Conservation (phyloP, 2,888 invertebrate species). For the Drosophila fulvimacula region DNA sequence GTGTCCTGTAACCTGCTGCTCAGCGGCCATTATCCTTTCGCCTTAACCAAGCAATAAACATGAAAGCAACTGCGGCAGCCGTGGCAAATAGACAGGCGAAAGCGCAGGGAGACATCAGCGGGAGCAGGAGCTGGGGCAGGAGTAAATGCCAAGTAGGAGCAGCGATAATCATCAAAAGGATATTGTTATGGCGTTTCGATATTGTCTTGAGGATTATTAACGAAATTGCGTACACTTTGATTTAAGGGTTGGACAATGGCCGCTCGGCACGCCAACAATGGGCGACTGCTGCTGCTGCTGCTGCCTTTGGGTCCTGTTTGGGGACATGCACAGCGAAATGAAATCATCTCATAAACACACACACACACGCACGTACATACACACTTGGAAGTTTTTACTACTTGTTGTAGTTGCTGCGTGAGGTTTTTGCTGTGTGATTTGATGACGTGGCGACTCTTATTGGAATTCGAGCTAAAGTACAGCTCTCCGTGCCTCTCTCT, state of each 20-base stretch:
- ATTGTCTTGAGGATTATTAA: constrained; percentile 84
- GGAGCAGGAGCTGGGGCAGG: background rate
- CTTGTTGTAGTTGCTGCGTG: constrained; percentile 69
- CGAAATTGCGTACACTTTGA: constrained; percentile 83
- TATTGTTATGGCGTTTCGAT: constrained; percentile 84
- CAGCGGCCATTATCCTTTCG: constrained; percentile 70
- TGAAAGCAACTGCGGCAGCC: constrained; percentile 77
- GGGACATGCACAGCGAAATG: constrained; percentile 62
- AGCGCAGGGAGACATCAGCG: constrained; percentile 13
- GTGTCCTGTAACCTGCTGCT: constrained; percentile 50
- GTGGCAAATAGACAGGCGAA: constrained; percentile 58
- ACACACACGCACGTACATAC: constrained; percentile 11
- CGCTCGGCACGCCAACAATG: constrained; percentile 68
- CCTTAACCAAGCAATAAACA: constrained; percentile 80
- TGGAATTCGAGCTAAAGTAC: constrained; percentile 33
- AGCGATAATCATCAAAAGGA: constrained; percentile 84
- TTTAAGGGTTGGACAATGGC: constrained; percentile 83
- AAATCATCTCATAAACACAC: constrained; percentile 68
- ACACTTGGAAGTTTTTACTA: constrained; percentile 62
- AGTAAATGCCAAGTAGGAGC: constrained; percentile 49
- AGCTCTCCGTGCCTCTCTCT: constrained; percentile 5
- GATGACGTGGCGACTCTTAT: constrained; percentile 69
- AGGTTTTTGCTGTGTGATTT: constrained; percentile 71
- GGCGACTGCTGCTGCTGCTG: constrained; percentile 25
- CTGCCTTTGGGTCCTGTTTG: constrained; percentile 33